Evolutionary conservation across 2,797 vertebrate species (phyloP).

Genomic region (Centropyge bicolor): DNA sequence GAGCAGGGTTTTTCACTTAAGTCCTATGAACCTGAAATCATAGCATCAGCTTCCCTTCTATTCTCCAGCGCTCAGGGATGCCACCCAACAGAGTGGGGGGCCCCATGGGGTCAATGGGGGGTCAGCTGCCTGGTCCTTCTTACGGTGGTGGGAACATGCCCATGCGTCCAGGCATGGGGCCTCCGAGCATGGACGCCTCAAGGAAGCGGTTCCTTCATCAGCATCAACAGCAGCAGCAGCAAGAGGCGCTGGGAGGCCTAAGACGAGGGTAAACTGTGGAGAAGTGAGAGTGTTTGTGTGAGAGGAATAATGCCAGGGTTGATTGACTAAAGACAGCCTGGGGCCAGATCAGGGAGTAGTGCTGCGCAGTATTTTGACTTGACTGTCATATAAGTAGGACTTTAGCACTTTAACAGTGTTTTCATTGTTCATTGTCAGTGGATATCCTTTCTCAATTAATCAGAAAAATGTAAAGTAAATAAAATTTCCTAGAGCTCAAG

Average conservation of each 20-base stretch:
- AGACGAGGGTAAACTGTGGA: conserved; percentile 90
- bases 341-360: neutral
- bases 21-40: conserved; percentile 4
- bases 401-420: neutral
- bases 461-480: neutral
- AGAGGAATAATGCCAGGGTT: conserved; percentile 4
- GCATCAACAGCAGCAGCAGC: conserved; percentile 90
- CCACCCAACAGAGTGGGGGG: conserved; percentile 86
- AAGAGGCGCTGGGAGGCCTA: conserved; percentile 86
- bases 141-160: conserved; percentile 88
- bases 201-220: conserved; percentile 93
- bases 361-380: neutral
- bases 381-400: neutral
- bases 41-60: conserved; percentile 29
- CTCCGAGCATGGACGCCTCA: conserved; percentile 91
- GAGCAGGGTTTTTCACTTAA: neutral
- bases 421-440: neutral
- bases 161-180: conserved; percentile 92
- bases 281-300: conserved; percentile 36
- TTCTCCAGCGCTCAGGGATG: conserved; percentile 89
- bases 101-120: conserved; percentile 91
- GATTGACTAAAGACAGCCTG: conserved; percentile 11
- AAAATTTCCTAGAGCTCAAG: neutral
- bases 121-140: conserved; percentile 89
- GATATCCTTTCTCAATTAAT: neutral